Evolutionary conservation across 2,113 vertebrate genomes (phyloP).

Genomic region (Microcebus murinus): DNA sequence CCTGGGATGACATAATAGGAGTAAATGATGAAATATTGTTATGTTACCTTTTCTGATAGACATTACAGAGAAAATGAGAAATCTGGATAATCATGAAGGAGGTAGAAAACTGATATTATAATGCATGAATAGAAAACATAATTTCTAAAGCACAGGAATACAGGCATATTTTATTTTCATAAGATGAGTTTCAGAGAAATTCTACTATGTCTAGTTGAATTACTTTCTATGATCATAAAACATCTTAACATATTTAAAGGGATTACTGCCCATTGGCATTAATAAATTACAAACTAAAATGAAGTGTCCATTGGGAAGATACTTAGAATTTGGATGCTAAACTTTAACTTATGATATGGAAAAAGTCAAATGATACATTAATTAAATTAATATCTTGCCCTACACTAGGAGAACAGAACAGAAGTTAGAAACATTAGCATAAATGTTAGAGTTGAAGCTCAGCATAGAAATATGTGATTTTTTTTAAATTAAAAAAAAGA

Average conservation of each 20-base stretch:
- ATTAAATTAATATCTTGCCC: conserved; percentile 46
- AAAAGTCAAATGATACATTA: conserved; percentile 67
- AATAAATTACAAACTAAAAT: conserved; percentile 56
- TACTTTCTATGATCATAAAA: conserved; percentile 57
- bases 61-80: not conserved
- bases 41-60: not conserved
- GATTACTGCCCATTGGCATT: conserved; percentile 41
- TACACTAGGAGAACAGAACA: not conserved
- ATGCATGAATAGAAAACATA: not conserved
- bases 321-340: conserved; percentile 51
- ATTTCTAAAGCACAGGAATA: not conserved
- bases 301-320: conserved; percentile 17
- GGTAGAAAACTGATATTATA: not conserved
- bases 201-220: not conserved
- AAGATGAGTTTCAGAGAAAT: conserved; percentile 27
- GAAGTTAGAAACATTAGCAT: conserved; percentile 39
- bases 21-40: not conserved
- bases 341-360: conserved; percentile 52
- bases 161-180: conserved; percentile 27
- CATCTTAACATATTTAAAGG: conserved; percentile 31
- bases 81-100: not conserved
- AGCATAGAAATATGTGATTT: not conserved
- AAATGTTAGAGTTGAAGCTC: conserved; percentile 4
- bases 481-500: not conserved
- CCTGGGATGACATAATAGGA: not conserved